phyloP scores from a whole-genome alignment of 1,140 invertebrate species.

The Hyles euphorbiae region DNA sequence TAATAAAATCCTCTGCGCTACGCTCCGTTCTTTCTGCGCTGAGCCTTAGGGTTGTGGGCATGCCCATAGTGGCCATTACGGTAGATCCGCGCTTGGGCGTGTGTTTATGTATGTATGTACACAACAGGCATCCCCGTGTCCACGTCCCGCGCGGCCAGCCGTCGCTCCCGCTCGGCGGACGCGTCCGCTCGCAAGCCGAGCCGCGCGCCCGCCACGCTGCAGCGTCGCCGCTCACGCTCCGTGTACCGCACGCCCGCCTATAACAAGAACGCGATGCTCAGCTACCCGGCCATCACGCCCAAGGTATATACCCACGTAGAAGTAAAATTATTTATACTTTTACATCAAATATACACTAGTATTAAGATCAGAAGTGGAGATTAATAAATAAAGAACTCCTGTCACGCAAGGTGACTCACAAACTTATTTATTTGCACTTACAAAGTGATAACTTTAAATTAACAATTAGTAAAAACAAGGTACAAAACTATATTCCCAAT shows the following conservation, averaged over 20 bases:
- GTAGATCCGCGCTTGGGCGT: neutral
- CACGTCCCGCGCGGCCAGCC: constrained; percentile 13
- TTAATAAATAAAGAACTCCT: neutral
- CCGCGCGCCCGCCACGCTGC: constrained; percentile 17
- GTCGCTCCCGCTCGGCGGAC: constrained; percentile 52
- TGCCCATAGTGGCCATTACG: too few relatives aligned
- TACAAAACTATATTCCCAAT: too few relatives aligned
- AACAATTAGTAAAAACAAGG: too few relatives aligned
- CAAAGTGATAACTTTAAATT: too few relatives aligned
- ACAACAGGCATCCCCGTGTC: constrained; percentile 26
- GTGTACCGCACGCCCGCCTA: constrained; percentile 57
- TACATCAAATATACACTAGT: too few relatives aligned
- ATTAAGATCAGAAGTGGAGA: neutral
- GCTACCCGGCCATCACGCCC: constrained; percentile 63
- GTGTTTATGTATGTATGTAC: neutral
- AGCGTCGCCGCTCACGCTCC: constrained; percentile 43
- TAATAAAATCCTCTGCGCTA: too few relatives aligned
- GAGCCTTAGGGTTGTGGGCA: too few relatives aligned
- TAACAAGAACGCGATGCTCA: constrained; percentile 41
- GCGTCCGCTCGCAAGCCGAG: constrained; percentile 21
- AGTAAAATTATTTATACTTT: too few relatives aligned
- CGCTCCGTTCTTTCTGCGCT: too few relatives aligned
- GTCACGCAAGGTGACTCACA: too few relatives aligned
- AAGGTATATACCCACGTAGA: constrained; percentile 35
- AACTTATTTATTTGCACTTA: too few relatives aligned